phyloP scores from a whole-genome alignment of 2,797 vertebrate species.

The Amblyopsis hoosieri region DNA sequence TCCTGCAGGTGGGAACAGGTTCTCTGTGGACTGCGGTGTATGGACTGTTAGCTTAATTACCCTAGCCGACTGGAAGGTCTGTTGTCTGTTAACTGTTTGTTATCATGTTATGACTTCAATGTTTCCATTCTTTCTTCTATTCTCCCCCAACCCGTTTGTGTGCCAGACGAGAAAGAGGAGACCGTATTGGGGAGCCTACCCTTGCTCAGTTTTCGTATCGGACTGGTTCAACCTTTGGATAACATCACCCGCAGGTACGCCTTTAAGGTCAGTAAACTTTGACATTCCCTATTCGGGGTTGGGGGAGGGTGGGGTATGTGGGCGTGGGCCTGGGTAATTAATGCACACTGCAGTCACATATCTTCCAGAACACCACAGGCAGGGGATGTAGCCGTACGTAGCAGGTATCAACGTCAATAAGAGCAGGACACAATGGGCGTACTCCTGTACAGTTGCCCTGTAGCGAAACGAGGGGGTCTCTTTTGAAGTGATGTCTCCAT shows the following conservation, averaged over 20 bases:
- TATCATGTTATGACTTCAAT: conserved; percentile 6
- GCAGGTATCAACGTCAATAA: no score
- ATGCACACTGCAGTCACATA: no score
- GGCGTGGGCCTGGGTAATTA: neutral
- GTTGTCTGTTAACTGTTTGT: neutral
- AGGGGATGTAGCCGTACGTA: no score
- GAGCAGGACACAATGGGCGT: no score
- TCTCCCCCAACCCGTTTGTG: neutral
- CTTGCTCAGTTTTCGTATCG: conserved; percentile 89
- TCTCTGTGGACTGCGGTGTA: neutral
- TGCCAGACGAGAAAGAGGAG: conserved; percentile 92
- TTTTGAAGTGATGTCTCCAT: no score
- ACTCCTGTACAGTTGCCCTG: no score
- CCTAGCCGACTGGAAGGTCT: neutral
- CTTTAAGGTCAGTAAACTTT: conserved; percentile 87
- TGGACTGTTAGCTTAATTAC: neutral
- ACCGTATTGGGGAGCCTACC: conserved; percentile 90
- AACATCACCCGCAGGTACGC: conserved; percentile 92
- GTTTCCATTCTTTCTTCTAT: neutral
- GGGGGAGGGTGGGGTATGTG: neutral
- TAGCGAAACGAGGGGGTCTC: no score
- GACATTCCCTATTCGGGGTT: neutral
- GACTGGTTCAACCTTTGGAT: conserved; percentile 82
- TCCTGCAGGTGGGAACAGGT: conserved; percentile 3
- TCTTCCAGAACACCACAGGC: no score